Evolutionary conservation across 2,797 vertebrate genomes (phyloP).

Genomic region (Decapterus maruadsi): DNA sequence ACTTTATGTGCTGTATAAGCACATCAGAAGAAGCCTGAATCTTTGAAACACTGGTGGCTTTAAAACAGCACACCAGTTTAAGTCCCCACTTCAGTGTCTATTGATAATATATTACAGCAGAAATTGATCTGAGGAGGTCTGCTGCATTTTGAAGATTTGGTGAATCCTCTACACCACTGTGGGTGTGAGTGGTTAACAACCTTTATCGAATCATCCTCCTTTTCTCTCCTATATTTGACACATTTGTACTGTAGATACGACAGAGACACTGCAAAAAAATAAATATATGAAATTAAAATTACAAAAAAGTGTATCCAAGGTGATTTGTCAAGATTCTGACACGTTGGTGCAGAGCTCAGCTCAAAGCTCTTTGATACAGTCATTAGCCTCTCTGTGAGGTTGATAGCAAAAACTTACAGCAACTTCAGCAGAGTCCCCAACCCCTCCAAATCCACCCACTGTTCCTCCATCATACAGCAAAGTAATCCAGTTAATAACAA

Average conservation of each 20-base stretch:
- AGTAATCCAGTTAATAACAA: slow-evolving; percentile 77
- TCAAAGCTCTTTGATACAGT: slow-evolving; percentile 67
- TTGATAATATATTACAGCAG: slow-evolving; percentile 51
- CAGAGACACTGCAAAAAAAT: slow-evolving; percentile 42
- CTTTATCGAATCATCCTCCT: slow-evolving; percentile 60
- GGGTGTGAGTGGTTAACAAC: slow-evolving; percentile 41
- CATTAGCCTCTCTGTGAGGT: slow-evolving; percentile 63
- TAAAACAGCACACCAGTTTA: slow-evolving; percentile 21
- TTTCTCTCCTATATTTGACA: slow-evolving; percentile 55
- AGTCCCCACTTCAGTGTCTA: slow-evolving; percentile 26
- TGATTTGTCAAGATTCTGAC: slow-evolving; percentile 74
- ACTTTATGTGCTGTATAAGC: slow-evolving; percentile 39
- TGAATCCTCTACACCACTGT: slow-evolving; percentile 25
- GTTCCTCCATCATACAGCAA: slow-evolving; percentile 59
- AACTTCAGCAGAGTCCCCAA: slow-evolving; percentile 55
- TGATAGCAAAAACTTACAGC: slow-evolving; percentile 57
- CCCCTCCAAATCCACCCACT: slow-evolving; percentile 49
- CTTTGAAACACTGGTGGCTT: slow-evolving; percentile 23
- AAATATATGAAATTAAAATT: slow-evolving; percentile 4
- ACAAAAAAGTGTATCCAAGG: slow-evolving; percentile 45
- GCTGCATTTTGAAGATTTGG: slow-evolving; percentile 36
- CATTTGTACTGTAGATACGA: slow-evolving; percentile 59
- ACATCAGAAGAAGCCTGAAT: slow-evolving; percentile 38
- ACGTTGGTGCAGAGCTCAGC: slow-evolving; percentile 54
- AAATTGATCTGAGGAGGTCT: slow-evolving; percentile 44